Percentiles rank a stretch among this genome's conserved stretches.
Evolutionary conservation across 2,113 vertebrate genomes (phyloP).

Genomic region (Oreochromis spilurus): DNA sequence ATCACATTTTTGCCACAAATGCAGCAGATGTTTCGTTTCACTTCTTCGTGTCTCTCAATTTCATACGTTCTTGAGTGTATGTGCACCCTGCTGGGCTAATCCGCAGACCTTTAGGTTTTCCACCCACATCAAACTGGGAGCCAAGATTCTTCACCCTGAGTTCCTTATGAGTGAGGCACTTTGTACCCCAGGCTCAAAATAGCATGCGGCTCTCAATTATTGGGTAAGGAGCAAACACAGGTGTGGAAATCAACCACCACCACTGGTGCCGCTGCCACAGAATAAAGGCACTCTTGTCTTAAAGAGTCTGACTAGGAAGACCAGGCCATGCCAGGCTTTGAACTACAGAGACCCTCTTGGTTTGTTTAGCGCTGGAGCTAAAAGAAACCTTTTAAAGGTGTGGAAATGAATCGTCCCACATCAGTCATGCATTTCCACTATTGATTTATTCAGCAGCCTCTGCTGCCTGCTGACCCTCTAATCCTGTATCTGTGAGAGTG

Average conservation of each 20-base stretch:
- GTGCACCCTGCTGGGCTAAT: slow-evolving; percentile 32
- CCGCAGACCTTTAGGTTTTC: slow-evolving; percentile 45
- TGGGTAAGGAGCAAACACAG: slow-evolving; percentile 92
- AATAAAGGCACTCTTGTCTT: slow-evolving; percentile 80
- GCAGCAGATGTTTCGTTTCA: not conserved
- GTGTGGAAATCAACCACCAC: slow-evolving; percentile 80
- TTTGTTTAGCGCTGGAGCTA: slow-evolving; percentile 44
- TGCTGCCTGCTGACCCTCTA: slow-evolving; percentile 48
- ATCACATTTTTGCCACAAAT: not conserved
- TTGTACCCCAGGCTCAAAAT: slow-evolving; percentile 83
- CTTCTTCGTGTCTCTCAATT: not conserved
- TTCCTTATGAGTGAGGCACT: slow-evolving; percentile 70
- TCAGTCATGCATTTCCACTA: slow-evolving; percentile 86
- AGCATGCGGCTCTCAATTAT: slow-evolving; percentile 87
- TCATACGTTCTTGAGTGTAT: slow-evolving; percentile 8
- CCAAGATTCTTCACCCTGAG: slow-evolving; percentile 43
- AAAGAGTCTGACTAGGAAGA: slow-evolving; percentile 59
- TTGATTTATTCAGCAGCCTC: slow-evolving; percentile 79
- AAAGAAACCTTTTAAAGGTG: slow-evolving; percentile 68
- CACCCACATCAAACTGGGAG: slow-evolving; percentile 61
- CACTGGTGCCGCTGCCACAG: slow-evolving; percentile 38
- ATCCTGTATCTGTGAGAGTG: not conserved
- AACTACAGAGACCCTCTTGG: slow-evolving; percentile 72
- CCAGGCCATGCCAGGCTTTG: slow-evolving; percentile 65
- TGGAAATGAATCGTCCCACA: slow-evolving; percentile 82